phyloP scores from a whole-genome alignment of 2,888 invertebrate species.

The Amiota minor region DNA sequence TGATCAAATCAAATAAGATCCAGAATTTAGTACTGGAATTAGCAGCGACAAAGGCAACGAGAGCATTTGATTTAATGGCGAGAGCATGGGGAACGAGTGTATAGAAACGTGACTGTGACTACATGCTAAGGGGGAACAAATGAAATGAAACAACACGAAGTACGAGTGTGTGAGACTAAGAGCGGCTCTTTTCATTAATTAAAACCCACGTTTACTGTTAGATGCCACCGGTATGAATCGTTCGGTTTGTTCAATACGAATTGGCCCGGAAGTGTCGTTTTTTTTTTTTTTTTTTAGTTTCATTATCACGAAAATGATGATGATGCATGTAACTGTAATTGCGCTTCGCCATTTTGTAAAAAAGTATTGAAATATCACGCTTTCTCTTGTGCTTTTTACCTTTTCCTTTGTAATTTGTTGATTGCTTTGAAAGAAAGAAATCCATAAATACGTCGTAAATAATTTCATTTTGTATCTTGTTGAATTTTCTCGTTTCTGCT shows the following conservation, averaged over 20 bases:
- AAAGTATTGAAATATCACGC: neutral
- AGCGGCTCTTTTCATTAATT: neutral
- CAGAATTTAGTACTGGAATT: too few relatives aligned
- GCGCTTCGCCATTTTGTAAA: conserved; percentile 48
- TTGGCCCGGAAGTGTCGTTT: conserved; percentile 56
- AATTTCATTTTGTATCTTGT: conserved; percentile 23
- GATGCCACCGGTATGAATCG: neutral
- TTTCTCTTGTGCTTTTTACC: conserved; percentile 30
- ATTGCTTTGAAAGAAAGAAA: neutral
- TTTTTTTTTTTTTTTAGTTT: neutral
- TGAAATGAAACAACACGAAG: neutral
- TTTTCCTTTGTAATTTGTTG: conserved; percentile 1
- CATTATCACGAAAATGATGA: conserved; percentile 30
- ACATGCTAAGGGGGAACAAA: neutral
- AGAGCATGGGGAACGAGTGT: neutral
- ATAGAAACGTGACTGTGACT: neutral
- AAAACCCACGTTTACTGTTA: neutral
- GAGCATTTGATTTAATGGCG: neutral
- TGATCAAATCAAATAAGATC: too few relatives aligned
- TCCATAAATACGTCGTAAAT: neutral
- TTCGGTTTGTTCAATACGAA: too few relatives aligned
- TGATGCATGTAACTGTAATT: conserved; percentile 31
- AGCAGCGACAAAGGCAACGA: too few relatives aligned
- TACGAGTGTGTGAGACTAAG: neutral
- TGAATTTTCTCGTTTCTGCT: conserved; percentile 40